phyloP scores from a whole-genome alignment of 2,797 vertebrate genomes.

The Sebastes iracundus region DNA sequence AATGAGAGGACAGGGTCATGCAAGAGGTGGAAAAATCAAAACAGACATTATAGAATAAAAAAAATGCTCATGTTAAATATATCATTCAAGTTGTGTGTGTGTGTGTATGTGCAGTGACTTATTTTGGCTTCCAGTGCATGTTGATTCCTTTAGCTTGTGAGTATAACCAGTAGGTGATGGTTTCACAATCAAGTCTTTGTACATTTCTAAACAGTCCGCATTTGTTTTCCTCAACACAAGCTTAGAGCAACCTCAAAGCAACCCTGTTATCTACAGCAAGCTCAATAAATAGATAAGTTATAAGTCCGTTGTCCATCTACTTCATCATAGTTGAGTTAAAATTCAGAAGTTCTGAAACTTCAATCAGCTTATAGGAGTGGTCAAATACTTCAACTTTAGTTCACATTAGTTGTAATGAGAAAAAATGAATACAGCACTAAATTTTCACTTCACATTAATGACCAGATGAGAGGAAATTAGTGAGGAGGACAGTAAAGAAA shows the following conservation, averaged over 20 bases:
- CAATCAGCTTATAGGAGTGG: conserved; percentile 32
- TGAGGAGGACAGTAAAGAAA: conserved; percentile 1
- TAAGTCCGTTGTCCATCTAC: background rate
- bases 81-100: conserved; percentile 37
- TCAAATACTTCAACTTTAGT: conserved; percentile 35
- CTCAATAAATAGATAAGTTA: conserved; percentile 62
- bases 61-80: conserved; percentile 27
- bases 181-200: conserved; percentile 9
- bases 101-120: background rate
- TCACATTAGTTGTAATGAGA: conserved; percentile 53
- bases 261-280: conserved; percentile 39
- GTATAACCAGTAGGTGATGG: conserved; percentile 1
- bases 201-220: background rate
- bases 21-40: conserved; percentile 50
- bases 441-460: conserved; percentile 48
- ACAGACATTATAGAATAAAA: conserved; percentile 30
- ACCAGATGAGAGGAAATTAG: conserved; percentile 21
- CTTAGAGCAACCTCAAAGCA: conserved; percentile 22
- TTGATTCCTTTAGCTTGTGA: conserved; percentile 6
- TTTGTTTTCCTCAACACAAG: background rate
- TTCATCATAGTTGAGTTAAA: background rate
- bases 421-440: conserved; percentile 47
- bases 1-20: conserved; percentile 55
- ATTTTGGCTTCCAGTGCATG: conserved; percentile 28
- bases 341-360: conserved; percentile 17